Conservation (phyloP, 2,113 vertebrate species). For the Mesocricetus auratus region DNA sequence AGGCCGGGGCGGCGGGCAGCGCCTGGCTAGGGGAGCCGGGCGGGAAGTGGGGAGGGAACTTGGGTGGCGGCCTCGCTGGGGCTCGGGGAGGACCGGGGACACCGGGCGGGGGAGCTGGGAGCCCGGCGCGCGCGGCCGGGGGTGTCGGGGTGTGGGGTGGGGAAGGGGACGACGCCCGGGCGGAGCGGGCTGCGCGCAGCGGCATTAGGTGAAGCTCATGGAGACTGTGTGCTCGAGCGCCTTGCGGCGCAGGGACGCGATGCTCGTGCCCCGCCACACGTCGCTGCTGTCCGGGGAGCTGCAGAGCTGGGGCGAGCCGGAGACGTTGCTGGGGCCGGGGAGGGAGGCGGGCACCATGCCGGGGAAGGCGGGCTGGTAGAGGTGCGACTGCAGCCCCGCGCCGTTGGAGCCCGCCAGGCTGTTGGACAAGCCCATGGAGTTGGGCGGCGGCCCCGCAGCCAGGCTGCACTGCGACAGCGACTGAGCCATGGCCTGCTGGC, state of each 20-base stretch:
- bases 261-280: slow-evolving; percentile 99
- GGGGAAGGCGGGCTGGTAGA: slow-evolving; percentile 97
- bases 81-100: not conserved
- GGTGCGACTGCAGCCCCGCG: slow-evolving; percentile 96
- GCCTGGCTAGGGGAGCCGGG: not conserved
- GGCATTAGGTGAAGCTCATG: slow-evolving; percentile 98
- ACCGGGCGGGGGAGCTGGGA: not conserved
- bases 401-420: slow-evolving; percentile 95
- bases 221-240: slow-evolving; percentile 99
- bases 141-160: not conserved
- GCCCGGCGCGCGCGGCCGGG: not conserved
- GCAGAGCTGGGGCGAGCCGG: slow-evolving; percentile 97
- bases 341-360: slow-evolving; percentile 97
- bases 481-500: slow-evolving; percentile 96
- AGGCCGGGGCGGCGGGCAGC: not conserved
- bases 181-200: slow-evolving; percentile 55
- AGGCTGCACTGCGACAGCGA: slow-evolving; percentile 98
- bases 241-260: slow-evolving; percentile 97
- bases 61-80: slow-evolving; percentile 14
- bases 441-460: slow-evolving; percentile 93
- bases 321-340: slow-evolving; percentile 95
- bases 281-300: slow-evolving; percentile 98
- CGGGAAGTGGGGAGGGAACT: not conserved
- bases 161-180: slow-evolving; percentile 13
- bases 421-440: slow-evolving; percentile 97